Conservation (phyloP, 2,113 vertebrate species). For the Regulus satrapa region DNA sequence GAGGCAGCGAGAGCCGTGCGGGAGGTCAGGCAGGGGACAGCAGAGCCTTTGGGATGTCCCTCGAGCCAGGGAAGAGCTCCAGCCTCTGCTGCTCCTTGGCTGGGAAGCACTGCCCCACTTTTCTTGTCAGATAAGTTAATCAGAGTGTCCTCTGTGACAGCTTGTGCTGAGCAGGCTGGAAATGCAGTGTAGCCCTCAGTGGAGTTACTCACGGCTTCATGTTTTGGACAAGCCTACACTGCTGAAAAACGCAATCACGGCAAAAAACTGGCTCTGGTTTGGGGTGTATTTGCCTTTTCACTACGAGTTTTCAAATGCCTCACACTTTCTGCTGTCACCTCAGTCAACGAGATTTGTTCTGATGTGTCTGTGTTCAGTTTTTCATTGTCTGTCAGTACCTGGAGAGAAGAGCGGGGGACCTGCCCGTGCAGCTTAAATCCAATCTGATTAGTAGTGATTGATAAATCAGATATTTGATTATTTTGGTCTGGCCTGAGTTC, state of each 20-base stretch:
- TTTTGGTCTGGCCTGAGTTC: slow-evolving; percentile 6
- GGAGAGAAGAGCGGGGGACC: background rate
- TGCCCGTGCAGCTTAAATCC: background rate
- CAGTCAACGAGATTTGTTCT: background rate
- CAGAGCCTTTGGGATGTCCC: background rate
- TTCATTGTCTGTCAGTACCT: background rate
- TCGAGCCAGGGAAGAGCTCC: rapidly evolving
- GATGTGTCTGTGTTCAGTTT: background rate
- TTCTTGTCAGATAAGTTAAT: background rate
- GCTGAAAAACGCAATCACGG: background rate
- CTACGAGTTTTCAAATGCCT: background rate
- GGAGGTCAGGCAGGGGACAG: background rate
- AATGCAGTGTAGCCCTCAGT: background rate
- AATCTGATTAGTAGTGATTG: background rate
- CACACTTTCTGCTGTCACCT: background rate
- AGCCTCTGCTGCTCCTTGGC: background rate
- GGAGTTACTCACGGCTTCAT: background rate
- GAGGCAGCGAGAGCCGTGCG: background rate
- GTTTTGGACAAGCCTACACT: background rate
- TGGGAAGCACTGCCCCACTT: background rate
- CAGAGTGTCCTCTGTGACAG: background rate
- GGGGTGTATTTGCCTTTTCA: background rate
- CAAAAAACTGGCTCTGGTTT: background rate
- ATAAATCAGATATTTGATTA: slow-evolving; percentile 33
- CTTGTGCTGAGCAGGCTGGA: background rate